These are phyloP conservation scores for Discoglossus pictus DNA, from an alignment of 2,797 vertebrate species.

Conservation along the genomic window DNA sequence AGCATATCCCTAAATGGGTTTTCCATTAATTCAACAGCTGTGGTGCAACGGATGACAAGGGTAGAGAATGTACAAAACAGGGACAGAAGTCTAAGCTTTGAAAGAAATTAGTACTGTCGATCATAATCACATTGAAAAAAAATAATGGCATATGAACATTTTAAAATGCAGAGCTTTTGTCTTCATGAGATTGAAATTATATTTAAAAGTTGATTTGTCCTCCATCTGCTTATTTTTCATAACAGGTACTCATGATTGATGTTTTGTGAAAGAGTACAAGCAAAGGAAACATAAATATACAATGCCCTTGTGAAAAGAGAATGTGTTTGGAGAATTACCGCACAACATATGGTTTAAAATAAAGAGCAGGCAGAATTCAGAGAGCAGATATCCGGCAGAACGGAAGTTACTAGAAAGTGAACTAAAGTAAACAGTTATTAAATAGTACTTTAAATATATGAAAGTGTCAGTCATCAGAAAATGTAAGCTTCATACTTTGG, in stretches of 20 bases:
- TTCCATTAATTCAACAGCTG: constrained; percentile 44
- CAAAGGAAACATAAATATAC: background rate
- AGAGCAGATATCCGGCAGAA: no score
- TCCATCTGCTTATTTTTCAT: no score
- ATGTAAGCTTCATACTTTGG: no score
- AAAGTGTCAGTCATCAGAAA: no score
- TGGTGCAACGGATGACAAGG: constrained; percentile 14
- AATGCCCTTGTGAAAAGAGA: background rate
- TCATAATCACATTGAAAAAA: background rate
- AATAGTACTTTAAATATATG: no score
- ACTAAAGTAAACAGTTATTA: no score
- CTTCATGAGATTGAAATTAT: background rate
- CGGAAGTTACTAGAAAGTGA: no score
- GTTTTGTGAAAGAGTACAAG: background rate
- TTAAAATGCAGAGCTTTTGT: background rate
- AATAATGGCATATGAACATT: background rate
- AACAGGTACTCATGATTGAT: background rate
- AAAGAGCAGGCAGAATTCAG: no score
- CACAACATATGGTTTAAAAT: background rate
- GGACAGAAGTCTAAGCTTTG: constrained; percentile 4
- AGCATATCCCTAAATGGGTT: constrained; percentile 41
- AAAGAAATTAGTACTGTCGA: background rate
- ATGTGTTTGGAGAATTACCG: background rate
- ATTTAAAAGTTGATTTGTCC: no score
- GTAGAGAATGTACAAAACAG: background rate